phyloP scores from a whole-genome alignment of 2,113 vertebrate genomes.

The Sprattus sprattus region DNA sequence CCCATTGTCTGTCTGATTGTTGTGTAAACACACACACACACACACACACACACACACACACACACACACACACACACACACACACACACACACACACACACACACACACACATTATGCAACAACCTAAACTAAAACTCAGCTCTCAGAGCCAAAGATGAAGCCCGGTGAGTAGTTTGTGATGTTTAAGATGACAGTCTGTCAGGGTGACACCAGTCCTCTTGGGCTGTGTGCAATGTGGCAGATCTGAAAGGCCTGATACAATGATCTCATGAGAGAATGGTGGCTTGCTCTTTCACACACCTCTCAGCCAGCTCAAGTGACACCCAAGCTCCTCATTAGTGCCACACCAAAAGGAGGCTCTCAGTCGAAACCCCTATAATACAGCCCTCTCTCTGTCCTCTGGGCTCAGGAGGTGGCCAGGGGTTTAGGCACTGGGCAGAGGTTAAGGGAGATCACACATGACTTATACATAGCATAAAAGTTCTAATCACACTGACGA shows the following conservation, averaged over 20 bases:
- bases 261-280: slow-evolving; percentile 2
- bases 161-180: background rate
- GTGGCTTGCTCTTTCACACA: slow-evolving; percentile 9
- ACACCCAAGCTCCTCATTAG: background rate
- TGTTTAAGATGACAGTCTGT: background rate
- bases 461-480: background rate
- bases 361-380: background rate
- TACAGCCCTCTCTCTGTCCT: background rate
- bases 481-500: background rate
- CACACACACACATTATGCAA: background rate
- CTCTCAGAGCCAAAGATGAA: background rate
- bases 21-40: background rate
- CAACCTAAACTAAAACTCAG: background rate
- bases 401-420: background rate
- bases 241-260: background rate
- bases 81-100: slow-evolving; percentile 23
- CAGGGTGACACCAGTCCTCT: background rate
- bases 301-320: slow-evolving; percentile 15
- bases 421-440: background rate
- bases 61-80: slow-evolving; percentile 15
- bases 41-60: too few species aligned
- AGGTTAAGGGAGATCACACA: background rate
- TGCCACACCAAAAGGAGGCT: background rate
- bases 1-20: background rate
- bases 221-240: background rate